Base-by-base conservation (phyloP, 2,888 invertebrate genomes). In the Euproctis similis region DNA sequence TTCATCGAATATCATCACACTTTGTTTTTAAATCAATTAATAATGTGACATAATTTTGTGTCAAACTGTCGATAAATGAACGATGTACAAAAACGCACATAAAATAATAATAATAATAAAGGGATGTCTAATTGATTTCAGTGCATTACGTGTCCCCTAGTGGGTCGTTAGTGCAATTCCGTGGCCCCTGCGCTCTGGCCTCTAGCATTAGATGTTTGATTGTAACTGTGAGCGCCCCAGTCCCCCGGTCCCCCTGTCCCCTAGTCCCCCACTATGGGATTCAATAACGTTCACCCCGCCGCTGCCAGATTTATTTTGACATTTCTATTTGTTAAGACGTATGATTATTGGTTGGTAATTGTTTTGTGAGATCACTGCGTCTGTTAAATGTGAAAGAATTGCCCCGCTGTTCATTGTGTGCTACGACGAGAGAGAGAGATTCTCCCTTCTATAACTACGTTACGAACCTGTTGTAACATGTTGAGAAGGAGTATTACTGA, bases 21-120 rank as follows among this genome's bases (percentile, higher is more conserved):
- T n/a, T n/a, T n/a, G n/a, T n/a, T n/a, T n/a, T n/a, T n/a, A n/a
- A n/a, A n/a, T n/a, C n/a, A n/a, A n/a, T n/a, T n/a, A n/a, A n/a
- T 14, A 14, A 14, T 4, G 14, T 14, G 14, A 14, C 14, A 14
- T 14, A 14, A 4, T 14, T 4, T 14, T 14, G 14, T 14, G 4
- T 4, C 14, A 14, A 14, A 4, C 6, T 14, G 4, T 4, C 14
- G 14, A 14, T 14, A 14, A 14, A 14, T 14, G 14, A 4, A 36
- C 12, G 7, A 26, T n/a, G 9, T 33, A 21, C 28, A 28, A 43
- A 40, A 35, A 46, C 45, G 56, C 57, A 75, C 67, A 81, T 82
- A 74, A 81, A 80, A 73, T 75, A 75, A 81, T 80, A 82, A 80
- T 80, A 75, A 81, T 80, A 82, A 80, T 80, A 80, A 77, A 81